phyloP scores from a whole-genome alignment of 2,888 invertebrate species.

The Lasioglossum villosulum region DNA sequence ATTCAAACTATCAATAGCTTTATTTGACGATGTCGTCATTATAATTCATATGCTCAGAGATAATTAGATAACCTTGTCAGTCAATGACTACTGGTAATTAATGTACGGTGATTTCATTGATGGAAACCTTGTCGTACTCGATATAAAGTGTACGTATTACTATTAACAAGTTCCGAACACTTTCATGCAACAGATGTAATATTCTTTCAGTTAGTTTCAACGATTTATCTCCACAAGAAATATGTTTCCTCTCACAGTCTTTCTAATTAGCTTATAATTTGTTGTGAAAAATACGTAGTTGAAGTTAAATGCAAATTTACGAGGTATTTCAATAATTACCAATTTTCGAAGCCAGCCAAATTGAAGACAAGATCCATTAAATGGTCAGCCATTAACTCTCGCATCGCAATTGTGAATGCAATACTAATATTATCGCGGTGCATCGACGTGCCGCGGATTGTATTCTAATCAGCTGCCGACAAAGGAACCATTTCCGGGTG shows the following conservation, averaged over 20 bases:
- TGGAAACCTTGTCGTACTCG: not conserved
- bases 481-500: slow-evolving; percentile 50
- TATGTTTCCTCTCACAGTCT: not conserved
- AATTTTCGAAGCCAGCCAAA: not conserved
- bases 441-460: slow-evolving; percentile 46
- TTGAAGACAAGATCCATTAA: slow-evolving; percentile 9
- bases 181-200: not conserved
- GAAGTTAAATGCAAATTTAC: not conserved
- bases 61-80: not conserved
- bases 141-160: not conserved
- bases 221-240: no score
- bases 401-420: slow-evolving; percentile 10
- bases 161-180: not conserved
- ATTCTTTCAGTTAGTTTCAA: not conserved
- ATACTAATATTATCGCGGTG: slow-evolving; percentile 27
- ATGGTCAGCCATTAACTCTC: slow-evolving; percentile 2
- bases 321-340: not conserved
- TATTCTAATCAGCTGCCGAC: slow-evolving; percentile 53
- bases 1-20: not conserved
- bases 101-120: not conserved
- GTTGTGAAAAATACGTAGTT: not conserved
- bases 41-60: not conserved
- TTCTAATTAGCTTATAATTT: not conserved
- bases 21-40: not conserved
- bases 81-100: not conserved